Percentiles rank a stretch among this genome's conserved stretches.
Conservation (phyloP, 1,140 invertebrate species). For the Epicauta chinensis region DNA sequence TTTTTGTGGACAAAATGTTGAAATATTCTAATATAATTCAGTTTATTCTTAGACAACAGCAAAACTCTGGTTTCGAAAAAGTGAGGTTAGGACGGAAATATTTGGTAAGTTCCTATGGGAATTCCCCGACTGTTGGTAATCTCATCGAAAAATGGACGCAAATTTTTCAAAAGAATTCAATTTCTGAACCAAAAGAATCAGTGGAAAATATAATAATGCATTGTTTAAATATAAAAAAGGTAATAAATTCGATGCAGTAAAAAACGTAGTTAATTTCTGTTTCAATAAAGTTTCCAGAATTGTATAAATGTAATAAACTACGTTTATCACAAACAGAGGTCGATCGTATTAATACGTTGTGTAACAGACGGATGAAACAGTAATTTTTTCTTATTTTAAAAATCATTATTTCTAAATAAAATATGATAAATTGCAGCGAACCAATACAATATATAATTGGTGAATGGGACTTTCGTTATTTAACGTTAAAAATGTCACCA, state of each 20-base stretch:
- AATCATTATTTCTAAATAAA: background rate
- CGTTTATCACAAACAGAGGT: slow-evolving; percentile 32
- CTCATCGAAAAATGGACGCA: slow-evolving; percentile 29
- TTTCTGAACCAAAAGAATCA: slow-evolving; percentile 40
- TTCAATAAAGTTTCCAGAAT: slow-evolving; percentile 21
- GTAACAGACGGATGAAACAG: slow-evolving; percentile 38
- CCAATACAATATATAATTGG: slow-evolving; percentile 68
- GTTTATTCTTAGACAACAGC: too few relatives aligned
- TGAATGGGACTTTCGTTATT: slow-evolving; percentile 66
- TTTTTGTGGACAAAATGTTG: too few relatives aligned
- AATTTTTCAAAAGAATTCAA: slow-evolving; percentile 36
- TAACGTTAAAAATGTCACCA: slow-evolving; percentile 56
- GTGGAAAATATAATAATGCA: slow-evolving; percentile 42
- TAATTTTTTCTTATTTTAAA: slow-evolving; percentile 1
- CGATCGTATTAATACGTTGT: slow-evolving; percentile 36
- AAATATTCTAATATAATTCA: too few relatives aligned
- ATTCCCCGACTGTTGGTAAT: slow-evolving; percentile 4
- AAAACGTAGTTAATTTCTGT: slow-evolving; percentile 10
- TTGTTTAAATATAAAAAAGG: slow-evolving; percentile 39
- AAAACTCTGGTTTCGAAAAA: too few relatives aligned
- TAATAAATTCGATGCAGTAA: slow-evolving; percentile 15
- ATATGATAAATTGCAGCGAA: slow-evolving; percentile 44
- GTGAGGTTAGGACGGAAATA: too few relatives aligned
- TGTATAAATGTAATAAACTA: slow-evolving; percentile 30
- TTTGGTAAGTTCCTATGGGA: too few relatives aligned